Percentiles rank a stretch among this genome's conserved stretches.
Conservation (phyloP, 2,113 vertebrate genomes). For the Pluvianellus socialis region DNA sequence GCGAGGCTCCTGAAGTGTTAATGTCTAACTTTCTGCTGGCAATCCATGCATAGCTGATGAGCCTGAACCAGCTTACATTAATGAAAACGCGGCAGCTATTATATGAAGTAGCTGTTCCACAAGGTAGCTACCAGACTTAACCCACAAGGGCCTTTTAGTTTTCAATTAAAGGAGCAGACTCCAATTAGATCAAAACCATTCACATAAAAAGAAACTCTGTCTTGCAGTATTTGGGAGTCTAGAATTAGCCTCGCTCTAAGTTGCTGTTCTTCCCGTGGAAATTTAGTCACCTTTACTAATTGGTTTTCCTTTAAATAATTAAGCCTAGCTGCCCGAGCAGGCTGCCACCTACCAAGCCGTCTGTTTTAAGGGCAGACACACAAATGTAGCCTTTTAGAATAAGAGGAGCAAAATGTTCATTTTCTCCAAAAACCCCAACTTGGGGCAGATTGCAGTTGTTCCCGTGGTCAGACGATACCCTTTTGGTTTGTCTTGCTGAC, state of each 20-base stretch:
- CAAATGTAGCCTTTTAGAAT: not conserved
- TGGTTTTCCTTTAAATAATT: conserved; percentile 65
- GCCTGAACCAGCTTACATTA: not conserved
- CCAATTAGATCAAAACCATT: conserved; percentile 25
- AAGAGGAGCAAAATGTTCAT: not conserved
- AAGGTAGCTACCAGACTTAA: not conserved
- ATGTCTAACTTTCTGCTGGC: not conserved
- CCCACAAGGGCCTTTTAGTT: conserved; percentile 32
- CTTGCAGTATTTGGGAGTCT: conserved; percentile 41
- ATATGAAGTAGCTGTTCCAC: not conserved
- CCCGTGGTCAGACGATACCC: rapidly evolving
- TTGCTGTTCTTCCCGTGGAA: conserved; percentile 50
- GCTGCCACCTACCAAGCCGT: conserved; percentile 32
- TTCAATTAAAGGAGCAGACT: conserved; percentile 52
- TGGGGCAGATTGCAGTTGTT: not conserved
- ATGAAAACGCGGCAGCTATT: not conserved
- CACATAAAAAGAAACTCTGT: conserved; percentile 7
- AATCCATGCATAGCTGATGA: not conserved
- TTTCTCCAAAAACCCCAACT: not conserved
- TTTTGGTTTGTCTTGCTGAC: not conserved
- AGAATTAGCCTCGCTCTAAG: not conserved
- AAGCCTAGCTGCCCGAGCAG: conserved; percentile 24
- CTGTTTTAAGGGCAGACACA: not conserved
- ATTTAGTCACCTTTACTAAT: conserved; percentile 75
- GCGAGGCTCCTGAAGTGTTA: not conserved